Percentiles rank a stretch among this genome's conserved stretches.
phyloP scores from a whole-genome alignment of 2,888 invertebrate species.

The Himalopsyche tibetana region DNA sequence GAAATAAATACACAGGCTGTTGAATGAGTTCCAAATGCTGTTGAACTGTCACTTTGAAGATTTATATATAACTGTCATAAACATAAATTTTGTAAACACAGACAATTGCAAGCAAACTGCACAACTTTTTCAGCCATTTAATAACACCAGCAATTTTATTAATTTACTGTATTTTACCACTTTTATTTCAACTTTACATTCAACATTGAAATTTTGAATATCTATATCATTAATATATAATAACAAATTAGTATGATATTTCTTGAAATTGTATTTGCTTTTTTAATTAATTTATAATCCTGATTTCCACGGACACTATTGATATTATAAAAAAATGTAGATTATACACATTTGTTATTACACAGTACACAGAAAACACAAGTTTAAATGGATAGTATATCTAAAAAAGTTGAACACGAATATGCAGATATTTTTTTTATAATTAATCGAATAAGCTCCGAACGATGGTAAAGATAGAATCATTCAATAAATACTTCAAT shows the following conservation, averaged over 20 bases:
- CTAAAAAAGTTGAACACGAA: too few relatives aligned
- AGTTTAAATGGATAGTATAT: too few relatives aligned
- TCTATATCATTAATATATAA: too few relatives aligned
- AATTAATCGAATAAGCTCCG: not conserved
- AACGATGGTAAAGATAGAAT: not conserved
- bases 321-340: not conserved
- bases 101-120: not conserved
- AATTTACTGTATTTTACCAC: too few relatives aligned
- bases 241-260: too few relatives aligned
- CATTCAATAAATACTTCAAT: not conserved
- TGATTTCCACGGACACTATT: too few relatives aligned
- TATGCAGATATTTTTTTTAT: not conserved
- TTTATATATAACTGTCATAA: conserved; percentile 13
- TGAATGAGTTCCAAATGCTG: not conserved
- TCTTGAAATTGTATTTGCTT: too few relatives aligned
- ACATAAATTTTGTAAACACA: not conserved
- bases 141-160: too few relatives aligned
- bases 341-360: not conserved
- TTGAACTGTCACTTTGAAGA: conserved; percentile 4
- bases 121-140: not conserved
- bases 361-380: not conserved
- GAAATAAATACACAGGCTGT: not conserved
- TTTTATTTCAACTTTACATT: too few relatives aligned
- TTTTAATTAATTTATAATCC: too few relatives aligned
- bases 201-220: too few relatives aligned